phyloP scores from a whole-genome alignment of 2,888 invertebrate species.

The Drosophila meridionalis region DNA sequence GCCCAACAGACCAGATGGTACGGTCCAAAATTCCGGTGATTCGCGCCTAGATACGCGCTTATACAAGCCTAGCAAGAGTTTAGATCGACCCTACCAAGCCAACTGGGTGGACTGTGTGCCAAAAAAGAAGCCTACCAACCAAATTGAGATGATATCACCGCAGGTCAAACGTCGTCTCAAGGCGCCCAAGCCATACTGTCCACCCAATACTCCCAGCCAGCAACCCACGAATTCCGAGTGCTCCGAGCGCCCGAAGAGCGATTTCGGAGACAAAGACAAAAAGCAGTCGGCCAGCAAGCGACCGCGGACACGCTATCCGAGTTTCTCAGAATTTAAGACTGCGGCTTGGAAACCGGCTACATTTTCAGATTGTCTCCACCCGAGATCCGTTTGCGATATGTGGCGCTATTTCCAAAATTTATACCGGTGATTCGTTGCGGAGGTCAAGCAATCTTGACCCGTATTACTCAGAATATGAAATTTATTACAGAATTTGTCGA shows the following conservation, averaged over 20 bases:
- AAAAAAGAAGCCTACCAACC: neutral
- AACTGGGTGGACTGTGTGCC: conserved; percentile 44
- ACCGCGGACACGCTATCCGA: conserved; percentile 38
- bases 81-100: conserved; percentile 26
- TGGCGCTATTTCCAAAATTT: conserved; percentile 10
- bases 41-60: conserved; percentile 23
- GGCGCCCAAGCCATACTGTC: neutral
- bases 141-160: neutral
- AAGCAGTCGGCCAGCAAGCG: neutral
- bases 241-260: fast-evolving
- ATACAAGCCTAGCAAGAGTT: conserved; percentile 46
- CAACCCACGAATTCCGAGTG: conserved; percentile 15
- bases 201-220: neutral
- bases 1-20: conserved; percentile 9
- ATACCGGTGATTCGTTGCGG: neutral
- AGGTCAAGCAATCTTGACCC: neutral
- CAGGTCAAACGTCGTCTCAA: conserved; percentile 2
- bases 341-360: neutral
- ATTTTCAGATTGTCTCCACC: neutral
- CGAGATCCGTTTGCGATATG: conserved; percentile 13
- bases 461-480: neutral
- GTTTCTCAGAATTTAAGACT: conserved; percentile 52
- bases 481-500: neutral
- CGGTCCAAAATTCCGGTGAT: conserved; percentile 8
- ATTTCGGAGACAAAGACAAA: neutral